These are phyloP conservation scores for Diachrysia chrysitis DNA, from an alignment of 2,888 invertebrate genomes.

Conservation along the genomic window DNA sequence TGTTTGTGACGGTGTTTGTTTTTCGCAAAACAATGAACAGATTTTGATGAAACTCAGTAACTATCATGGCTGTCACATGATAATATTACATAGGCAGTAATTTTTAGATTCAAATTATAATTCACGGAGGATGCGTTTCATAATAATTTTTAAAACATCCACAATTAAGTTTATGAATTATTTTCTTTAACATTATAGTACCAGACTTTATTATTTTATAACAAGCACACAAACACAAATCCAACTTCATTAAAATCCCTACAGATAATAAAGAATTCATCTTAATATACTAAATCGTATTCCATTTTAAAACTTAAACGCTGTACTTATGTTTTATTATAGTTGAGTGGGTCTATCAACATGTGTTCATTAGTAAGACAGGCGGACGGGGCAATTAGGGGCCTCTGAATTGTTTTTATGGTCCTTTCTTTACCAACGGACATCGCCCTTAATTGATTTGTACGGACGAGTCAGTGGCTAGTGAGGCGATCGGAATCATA, in stretches of 20 bases:
- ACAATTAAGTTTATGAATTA: conserved; percentile 20
- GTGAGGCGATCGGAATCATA: conserved; percentile 10
- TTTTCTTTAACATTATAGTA: conserved; percentile 18
- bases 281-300: conserved; percentile 31
- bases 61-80: too few species aligned
- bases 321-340: conserved; percentile 55
- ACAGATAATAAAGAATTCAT: conserved; percentile 48
- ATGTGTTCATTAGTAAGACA: conserved; percentile 69
- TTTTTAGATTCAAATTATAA: background rate
- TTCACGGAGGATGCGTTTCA: background rate
- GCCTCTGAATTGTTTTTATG: conserved; percentile 69
- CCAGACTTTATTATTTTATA: conserved; percentile 44
- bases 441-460: conserved; percentile 66
- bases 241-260: conserved; percentile 43
- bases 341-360: conserved; percentile 57
- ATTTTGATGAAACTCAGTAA: too few species aligned
- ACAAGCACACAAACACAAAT: conserved; percentile 41
- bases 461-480: conserved; percentile 25
- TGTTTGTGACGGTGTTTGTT: too few species aligned
- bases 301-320: conserved; percentile 54
- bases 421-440: conserved; percentile 62
- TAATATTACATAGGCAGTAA: background rate
- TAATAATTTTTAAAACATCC: conserved; percentile 18
- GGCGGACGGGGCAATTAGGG: conserved; percentile 68
- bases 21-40: too few species aligned